phyloP scores from a whole-genome alignment of 2,888 invertebrate species.

The Cyclophora albipunctata region DNA sequence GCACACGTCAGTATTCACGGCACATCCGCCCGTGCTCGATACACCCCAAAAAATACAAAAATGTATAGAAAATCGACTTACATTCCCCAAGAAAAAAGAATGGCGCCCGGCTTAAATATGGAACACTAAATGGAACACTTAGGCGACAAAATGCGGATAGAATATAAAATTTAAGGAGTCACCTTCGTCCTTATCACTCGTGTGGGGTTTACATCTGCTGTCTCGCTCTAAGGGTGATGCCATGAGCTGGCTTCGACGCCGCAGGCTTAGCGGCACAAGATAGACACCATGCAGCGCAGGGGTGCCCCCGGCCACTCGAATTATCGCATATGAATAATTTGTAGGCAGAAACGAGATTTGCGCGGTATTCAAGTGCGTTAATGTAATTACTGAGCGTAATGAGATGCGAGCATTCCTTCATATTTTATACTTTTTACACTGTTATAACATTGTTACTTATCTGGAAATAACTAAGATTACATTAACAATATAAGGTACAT shows the following conservation, averaged over 20 bases:
- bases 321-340: slow-evolving; percentile 51
- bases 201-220: slow-evolving; percentile 27
- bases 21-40: slow-evolving; percentile 47
- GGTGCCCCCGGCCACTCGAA: slow-evolving; percentile 46
- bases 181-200: slow-evolving; percentile 46
- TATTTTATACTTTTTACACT: slow-evolving; percentile 1
- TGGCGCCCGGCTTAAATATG: slow-evolving; percentile 71
- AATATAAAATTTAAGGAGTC: slow-evolving; percentile 72
- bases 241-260: slow-evolving; percentile 64
- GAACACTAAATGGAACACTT: slow-evolving; percentile 76
- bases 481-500: no score
- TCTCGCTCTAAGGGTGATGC: slow-evolving; percentile 50
- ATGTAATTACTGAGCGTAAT: slow-evolving; percentile 42
- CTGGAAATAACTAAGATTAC: no score
- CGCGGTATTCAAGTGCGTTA: slow-evolving; percentile 44
- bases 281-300: slow-evolving; percentile 62
- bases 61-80: slow-evolving; percentile 58
- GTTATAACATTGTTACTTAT: no score
- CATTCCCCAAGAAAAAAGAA: slow-evolving; percentile 66
- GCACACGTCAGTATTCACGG: slow-evolving; percentile 72
- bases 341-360: slow-evolving; percentile 41
- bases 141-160: slow-evolving; percentile 76
- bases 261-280: slow-evolving; percentile 73
- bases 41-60: slow-evolving; percentile 57
- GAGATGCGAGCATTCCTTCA: slow-evolving; percentile 25